Percentiles rank a stretch among this genome's conserved stretches.
Conservation (phyloP, 2,888 invertebrate species). For the Portevinia maculata region DNA sequence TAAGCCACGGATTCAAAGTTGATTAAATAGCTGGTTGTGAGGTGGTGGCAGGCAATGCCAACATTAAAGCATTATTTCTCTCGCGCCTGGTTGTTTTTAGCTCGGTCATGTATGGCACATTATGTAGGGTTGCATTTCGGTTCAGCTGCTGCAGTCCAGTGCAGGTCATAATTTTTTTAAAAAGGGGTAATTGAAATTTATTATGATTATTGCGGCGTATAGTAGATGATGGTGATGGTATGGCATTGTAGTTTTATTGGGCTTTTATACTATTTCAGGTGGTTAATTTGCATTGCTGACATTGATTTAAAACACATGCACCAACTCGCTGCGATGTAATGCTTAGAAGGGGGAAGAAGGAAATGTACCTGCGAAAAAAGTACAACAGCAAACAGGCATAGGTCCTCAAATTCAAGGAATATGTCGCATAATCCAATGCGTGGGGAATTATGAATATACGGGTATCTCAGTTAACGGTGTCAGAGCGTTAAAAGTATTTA, state of each 20-base stretch:
- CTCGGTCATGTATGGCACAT: constrained; percentile 20
- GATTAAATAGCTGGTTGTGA: constrained; percentile 12
- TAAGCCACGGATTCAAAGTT: constrained; percentile 1
- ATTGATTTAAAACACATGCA: constrained; percentile 21
- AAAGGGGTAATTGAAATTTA: constrained; percentile 82
- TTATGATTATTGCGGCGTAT: constrained; percentile 80
- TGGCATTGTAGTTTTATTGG: constrained; percentile 46
- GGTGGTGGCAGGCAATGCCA: constrained; percentile 15
- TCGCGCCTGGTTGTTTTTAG: constrained; percentile 19
- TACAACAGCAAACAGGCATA: too few relatives aligned
- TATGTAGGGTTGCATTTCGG: constrained; percentile 37
- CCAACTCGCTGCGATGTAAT: too few relatives aligned
- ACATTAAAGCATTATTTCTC: constrained; percentile 19
- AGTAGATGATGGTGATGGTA: constrained; percentile 3
- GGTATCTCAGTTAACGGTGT: too few relatives aligned
- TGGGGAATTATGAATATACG: too few relatives aligned
- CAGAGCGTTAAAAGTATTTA: too few relatives aligned
- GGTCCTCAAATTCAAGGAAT: too few relatives aligned
- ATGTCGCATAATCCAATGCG: too few relatives aligned
- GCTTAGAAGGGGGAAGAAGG: too few relatives aligned
- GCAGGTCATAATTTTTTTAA: constrained; percentile 74
- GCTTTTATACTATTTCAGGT: constrained; percentile 46
- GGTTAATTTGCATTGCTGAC: constrained; percentile 50
- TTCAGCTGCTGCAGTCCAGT: constrained; percentile 30
- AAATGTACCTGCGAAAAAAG: too few relatives aligned